phyloP scores from a whole-genome alignment of 2,113 vertebrate species.

The Sporophila hypoxantha region DNA sequence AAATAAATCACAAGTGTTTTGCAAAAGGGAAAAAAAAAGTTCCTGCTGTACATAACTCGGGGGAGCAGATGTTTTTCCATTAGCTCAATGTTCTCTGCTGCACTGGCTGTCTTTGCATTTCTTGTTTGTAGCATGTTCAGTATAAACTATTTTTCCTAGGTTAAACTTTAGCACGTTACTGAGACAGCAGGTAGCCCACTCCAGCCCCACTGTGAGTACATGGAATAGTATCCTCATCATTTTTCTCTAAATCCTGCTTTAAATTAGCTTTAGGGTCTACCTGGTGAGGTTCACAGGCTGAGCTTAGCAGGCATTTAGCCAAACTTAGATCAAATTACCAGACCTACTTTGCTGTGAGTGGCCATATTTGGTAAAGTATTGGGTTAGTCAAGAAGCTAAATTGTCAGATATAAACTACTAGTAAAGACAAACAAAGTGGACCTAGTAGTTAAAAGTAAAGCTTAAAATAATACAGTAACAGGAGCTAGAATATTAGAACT shows the following conservation, averaged over 20 bases:
- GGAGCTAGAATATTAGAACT: constrained; percentile 1
- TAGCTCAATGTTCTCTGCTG: constrained; percentile 47
- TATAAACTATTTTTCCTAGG: background rate
- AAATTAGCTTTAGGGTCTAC: constrained; percentile 27
- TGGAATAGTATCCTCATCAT: background rate
- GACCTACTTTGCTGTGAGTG: constrained; percentile 49
- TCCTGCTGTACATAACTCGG: constrained; percentile 28
- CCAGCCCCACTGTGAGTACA: background rate
- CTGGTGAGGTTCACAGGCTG: constrained; percentile 28
- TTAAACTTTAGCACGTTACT: background rate
- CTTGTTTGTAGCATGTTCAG: background rate
- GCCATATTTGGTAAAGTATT: constrained; percentile 67
- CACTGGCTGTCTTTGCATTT: background rate
- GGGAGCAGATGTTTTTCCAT: constrained; percentile 63
- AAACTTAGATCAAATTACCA: constrained; percentile 51
- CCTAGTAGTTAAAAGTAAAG: constrained; percentile 24
- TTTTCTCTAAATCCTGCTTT: background rate
- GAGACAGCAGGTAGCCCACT: background rate
- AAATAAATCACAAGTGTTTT: constrained; percentile 35
- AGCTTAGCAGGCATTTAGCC: constrained; percentile 29
- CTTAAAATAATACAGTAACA: constrained; percentile 45
- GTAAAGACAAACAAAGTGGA: constrained; percentile 45
- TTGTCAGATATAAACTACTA: constrained; percentile 31
- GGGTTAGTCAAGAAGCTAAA: constrained; percentile 43
- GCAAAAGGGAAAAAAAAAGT: background rate